phyloP scores from a whole-genome alignment of 2,113 vertebrate species.

The Gadus chalcogrammus region DNA sequence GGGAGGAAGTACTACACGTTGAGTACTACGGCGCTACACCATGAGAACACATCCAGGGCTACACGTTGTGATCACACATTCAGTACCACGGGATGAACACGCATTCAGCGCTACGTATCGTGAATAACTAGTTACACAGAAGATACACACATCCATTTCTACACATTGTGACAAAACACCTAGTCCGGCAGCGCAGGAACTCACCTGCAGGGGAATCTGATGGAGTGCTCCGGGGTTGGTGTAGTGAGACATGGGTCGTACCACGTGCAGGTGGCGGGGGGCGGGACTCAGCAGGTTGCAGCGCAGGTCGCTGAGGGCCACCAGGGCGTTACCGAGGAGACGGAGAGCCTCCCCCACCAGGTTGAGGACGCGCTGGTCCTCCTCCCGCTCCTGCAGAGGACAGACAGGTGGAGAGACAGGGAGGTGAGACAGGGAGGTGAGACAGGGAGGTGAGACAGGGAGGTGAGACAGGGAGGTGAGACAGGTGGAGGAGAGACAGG shows the following conservation, averaged over 20 bases:
- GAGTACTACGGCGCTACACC: no score
- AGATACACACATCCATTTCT: no score
- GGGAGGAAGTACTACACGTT: background rate
- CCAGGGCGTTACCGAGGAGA: slow-evolving; percentile 85
- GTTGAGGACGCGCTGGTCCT: slow-evolving; percentile 82
- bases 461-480: no score
- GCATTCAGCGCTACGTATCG: background rate
- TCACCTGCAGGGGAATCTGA: slow-evolving; percentile 82
- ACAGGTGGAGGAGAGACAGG: slow-evolving; percentile 1
- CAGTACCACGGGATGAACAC: background rate
- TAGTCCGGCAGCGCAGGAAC: background rate
- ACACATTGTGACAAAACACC: no score
- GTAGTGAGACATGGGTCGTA: slow-evolving; percentile 88
- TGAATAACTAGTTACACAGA: no score
- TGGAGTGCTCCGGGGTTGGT: slow-evolving; percentile 76
- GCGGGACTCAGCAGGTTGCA: slow-evolving; percentile 80
- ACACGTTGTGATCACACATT: no score
- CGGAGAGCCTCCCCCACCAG: slow-evolving; percentile 84
- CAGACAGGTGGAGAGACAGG: background rate
- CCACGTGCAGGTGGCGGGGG: slow-evolving; percentile 87
- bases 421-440: background rate
- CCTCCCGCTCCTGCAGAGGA: slow-evolving; percentile 77
- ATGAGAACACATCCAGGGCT: no score
- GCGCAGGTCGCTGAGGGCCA: slow-evolving; percentile 85
- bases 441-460: no score